Conservation (phyloP, 2,113 vertebrate species). For the Hippopotamus amphibius region DNA sequence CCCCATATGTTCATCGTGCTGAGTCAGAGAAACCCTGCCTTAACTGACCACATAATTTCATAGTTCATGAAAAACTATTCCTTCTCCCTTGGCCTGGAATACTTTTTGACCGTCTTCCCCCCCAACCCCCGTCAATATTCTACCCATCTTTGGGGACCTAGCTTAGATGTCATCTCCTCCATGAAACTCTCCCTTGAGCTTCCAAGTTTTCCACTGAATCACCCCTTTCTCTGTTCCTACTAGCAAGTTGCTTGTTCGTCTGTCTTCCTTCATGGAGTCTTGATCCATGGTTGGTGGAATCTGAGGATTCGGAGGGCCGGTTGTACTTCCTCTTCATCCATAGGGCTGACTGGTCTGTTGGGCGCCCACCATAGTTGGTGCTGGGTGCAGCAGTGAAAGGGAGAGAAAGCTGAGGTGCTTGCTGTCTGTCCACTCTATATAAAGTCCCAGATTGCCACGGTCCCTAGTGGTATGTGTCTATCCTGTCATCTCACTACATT, state of each 20-base stretch:
- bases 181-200: background rate
- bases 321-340: background rate
- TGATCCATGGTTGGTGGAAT: background rate
- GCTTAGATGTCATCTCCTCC: background rate
- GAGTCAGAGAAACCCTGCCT: background rate
- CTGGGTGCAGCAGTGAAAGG: background rate
- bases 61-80: accelerated
- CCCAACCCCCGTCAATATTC: background rate
- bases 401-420: background rate
- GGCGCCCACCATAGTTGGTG: background rate
- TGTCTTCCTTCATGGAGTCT: background rate
- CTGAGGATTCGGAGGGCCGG: background rate
- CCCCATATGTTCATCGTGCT: background rate
- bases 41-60: too few relatives aligned
- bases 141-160: background rate
- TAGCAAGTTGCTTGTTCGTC: background rate
- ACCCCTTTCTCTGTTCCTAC: background rate
- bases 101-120: background rate
- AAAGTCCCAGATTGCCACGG: background rate
- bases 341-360: accelerated
- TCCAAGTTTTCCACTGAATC: background rate
- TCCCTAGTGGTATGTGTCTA: background rate
- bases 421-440: background rate
- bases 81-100: background rate
- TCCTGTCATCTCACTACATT: background rate